Evolutionary conservation across 30 jellyfish, hydroid and myxozoan genomes (phyloP).

Genomic region (Clytia hemisphaerica): DNA sequence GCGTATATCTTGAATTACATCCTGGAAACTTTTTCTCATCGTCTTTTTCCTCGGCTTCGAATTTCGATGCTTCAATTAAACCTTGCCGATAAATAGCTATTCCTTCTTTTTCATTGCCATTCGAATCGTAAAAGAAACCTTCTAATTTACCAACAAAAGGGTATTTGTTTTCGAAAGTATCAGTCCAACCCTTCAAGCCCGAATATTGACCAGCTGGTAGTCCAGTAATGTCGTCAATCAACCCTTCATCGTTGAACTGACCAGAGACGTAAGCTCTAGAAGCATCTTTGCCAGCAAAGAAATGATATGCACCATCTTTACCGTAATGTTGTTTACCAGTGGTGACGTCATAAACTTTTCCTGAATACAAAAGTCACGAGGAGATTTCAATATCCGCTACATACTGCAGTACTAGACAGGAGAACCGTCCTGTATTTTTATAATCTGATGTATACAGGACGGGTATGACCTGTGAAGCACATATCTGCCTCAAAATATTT

Average conservation of each 20-base stretch:
- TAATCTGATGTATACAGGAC: too few species aligned
- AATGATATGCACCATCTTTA: constrained; percentile 74
- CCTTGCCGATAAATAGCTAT: constrained; percentile 33
- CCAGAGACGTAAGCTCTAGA: constrained; percentile 81
- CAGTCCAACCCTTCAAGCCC: constrained; percentile 56
- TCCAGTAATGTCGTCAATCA: constrained; percentile 60
- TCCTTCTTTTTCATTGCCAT: constrained; percentile 48
- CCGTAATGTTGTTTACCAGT: constrained; percentile 83
- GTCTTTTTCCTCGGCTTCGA: constrained; percentile 35
- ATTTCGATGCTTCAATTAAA: constrained; percentile 33
- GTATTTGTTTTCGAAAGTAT: constrained; percentile 47
- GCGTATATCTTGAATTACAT: constrained; percentile 74
- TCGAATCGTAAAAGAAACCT: constrained; percentile 53
- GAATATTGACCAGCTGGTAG: constrained; percentile 50
- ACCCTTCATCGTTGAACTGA: constrained; percentile 60
- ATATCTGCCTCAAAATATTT: too few species aligned
- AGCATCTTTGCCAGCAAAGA: constrained; percentile 88
- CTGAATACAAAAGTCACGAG: constrained; percentile 34
- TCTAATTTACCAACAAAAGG: constrained; percentile 56
- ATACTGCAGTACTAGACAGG: too few species aligned
- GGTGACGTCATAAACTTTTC: constrained; percentile 72
- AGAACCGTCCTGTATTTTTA: too few species aligned
- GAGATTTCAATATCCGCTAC: too few species aligned
- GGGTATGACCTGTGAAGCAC: too few species aligned
- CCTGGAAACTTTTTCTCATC: constrained; percentile 56